Percentiles rank a stretch among this genome's conserved stretches.
Evolutionary conservation across 2,888 invertebrate genomes (phyloP).

Genomic region (Epinotia demarniana): DNA sequence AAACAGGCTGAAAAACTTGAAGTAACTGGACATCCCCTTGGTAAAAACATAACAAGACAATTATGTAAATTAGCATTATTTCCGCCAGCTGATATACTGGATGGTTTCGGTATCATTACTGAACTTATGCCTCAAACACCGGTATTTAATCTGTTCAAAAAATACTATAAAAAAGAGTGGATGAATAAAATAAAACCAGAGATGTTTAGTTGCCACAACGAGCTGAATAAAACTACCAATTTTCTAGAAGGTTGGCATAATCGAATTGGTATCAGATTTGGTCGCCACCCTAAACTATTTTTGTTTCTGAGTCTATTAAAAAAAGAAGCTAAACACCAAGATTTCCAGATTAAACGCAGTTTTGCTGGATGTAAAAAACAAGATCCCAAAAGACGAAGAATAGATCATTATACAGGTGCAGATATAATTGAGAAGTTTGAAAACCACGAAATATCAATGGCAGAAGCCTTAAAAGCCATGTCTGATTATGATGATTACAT

Average conservation of each 20-base stretch:
- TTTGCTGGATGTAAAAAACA: slow-evolving; percentile 5
- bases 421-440: too few relatives aligned
- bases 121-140: background rate
- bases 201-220: slow-evolving; percentile 12
- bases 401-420: too few relatives aligned
- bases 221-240: slow-evolving; percentile 18
- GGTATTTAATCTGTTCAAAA: background rate
- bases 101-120: background rate
- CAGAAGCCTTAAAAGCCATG: too few relatives aligned
- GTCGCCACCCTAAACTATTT: background rate
- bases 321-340: slow-evolving; percentile 6
- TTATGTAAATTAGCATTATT: slow-evolving; percentile 10
- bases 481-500: too few relatives aligned
- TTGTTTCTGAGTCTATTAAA: background rate
- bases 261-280: slow-evolving; percentile 1
- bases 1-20: background rate
- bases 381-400: too few relatives aligned
- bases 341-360: background rate
- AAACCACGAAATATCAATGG: too few relatives aligned
- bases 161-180: background rate
- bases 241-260: slow-evolving; percentile 3
- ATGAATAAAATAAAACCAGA: slow-evolving; percentile 5
- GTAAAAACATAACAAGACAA: background rate
- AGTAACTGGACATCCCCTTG: background rate
- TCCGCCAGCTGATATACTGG: background rate